A percentile compares a stretch with the other conserved stretches of the same genome.
Conservation (phyloP, 2,888 invertebrate species). For the Sinodicranocentrus sp. region DNA sequence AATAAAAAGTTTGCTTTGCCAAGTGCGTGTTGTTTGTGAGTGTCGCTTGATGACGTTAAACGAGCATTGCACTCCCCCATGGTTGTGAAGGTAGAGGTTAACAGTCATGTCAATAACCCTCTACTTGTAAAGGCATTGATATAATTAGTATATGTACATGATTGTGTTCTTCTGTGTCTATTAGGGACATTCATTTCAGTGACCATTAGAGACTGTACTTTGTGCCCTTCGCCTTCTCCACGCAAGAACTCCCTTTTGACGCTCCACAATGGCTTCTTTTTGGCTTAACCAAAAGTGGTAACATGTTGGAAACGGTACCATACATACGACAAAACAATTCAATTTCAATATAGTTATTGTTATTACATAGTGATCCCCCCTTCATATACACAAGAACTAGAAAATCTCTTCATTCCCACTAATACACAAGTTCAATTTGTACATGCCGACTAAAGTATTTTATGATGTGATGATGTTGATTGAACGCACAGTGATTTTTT, state of each 20-base stretch:
- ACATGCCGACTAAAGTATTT: too few relatives aligned
- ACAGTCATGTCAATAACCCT: constrained; percentile 60
- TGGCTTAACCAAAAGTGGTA: too few relatives aligned
- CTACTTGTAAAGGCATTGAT: neutral
- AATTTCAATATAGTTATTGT: neutral
- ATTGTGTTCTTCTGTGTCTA: neutral
- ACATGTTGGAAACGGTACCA: neutral
- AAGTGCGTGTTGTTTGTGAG: neutral
- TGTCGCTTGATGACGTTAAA: constrained; percentile 40
- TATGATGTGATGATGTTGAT: too few relatives aligned
- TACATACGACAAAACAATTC: neutral
- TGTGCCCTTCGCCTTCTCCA: constrained; percentile 64
- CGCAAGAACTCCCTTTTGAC: constrained; percentile 13
- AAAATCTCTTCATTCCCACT: too few relatives aligned
- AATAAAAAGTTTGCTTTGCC: neutral
- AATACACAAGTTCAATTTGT: too few relatives aligned
- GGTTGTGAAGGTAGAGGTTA: constrained; percentile 64
- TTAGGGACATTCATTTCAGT: constrained; percentile 47
- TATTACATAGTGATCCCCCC: neutral
- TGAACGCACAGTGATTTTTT: too few relatives aligned
- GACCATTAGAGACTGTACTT: too few relatives aligned
- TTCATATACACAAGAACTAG: too few relatives aligned
- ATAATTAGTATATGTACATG: neutral
- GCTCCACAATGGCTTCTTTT: too few relatives aligned
- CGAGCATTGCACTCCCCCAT: constrained; percentile 30